These are phyloP conservation scores for Chrysochloris asiatica DNA, from an alignment of 2,113 vertebrate genomes.

Conservation along the genomic window DNA sequence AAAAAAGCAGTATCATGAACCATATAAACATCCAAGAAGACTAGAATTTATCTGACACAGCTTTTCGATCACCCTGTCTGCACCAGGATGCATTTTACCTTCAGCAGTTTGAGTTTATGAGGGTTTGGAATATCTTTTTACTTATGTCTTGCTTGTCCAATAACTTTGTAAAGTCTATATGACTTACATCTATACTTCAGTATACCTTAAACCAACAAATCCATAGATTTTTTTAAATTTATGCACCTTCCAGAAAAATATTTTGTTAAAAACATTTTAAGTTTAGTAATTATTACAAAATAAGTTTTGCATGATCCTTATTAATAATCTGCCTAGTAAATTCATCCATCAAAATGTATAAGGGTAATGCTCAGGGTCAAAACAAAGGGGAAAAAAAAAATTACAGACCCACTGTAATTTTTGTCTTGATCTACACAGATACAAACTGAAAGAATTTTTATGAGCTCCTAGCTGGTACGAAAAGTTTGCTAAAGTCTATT, in stretches of 20 bases:
- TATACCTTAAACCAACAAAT: background rate
- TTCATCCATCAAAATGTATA: background rate
- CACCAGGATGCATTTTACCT: background rate
- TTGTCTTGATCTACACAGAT: background rate
- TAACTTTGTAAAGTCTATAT: background rate
- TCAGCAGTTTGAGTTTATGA: background rate
- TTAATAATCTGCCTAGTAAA: background rate
- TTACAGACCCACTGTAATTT: background rate
- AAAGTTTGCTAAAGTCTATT: too few species aligned
- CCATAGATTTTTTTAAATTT: background rate
- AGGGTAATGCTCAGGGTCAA: background rate
- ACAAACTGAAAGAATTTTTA: background rate
- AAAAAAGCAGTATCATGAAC: fast-evolving
- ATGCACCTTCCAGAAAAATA: background rate
- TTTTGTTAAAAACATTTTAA: background rate
- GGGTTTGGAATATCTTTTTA: background rate
- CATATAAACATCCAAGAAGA: background rate
- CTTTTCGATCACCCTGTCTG: background rate
- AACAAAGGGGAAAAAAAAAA: background rate
- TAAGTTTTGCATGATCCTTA: background rate
- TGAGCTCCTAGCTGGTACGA: background rate
- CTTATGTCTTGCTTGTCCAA: background rate
- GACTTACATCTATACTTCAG: background rate
- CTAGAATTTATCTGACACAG: background rate
- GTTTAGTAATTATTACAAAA: background rate